Base-by-base conservation (phyloP, 1,140 invertebrate species). In the Drosophila elegans region DNA sequence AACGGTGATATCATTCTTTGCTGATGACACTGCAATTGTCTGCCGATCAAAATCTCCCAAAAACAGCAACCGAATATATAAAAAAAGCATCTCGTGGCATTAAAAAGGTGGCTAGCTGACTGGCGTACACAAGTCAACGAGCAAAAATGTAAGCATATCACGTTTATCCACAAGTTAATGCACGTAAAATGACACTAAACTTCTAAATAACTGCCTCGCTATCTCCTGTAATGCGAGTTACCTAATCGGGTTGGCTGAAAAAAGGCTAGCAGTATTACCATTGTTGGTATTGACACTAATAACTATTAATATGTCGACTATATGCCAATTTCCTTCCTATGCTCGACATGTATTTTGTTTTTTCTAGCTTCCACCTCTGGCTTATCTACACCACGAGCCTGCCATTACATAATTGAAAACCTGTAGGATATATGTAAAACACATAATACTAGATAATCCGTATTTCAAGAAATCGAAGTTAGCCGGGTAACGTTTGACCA, bases 271-370 rank as follows among this genome's bases (percentile, higher is more conserved):
- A 38, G 61, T 46, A 63, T 63, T 55, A 25, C 49, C 42, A 63
- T 55, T 64, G 51, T 54, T 64, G 27, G 61, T 64, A 12, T 54
- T 64, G 13, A 29, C 61, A 51, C 51, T 45, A 55, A 41, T 29
- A 64, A 51, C 32, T 32, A 64, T 55, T 42, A 49, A 49, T 53
- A 63, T 63, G 34, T 63, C 60, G n/a, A 63, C 60, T 39, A 55
- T 11, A 55, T 41, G n/a, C 38, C 38, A 1, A 55, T 55, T 55
- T 55, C 36, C n/a, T 55, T 39, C 10, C 38, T 55, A n/a, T 41
- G 53, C 9, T 55, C 36, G 3, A 11, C 7, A 21, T 55, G 53
- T 41, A 41, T 55, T 42, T 42, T 42, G 1, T 2, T 1, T 16
- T 42, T 42, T 42, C 41, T 42, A 16, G 41, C 13, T 42, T 16